Percentiles rank a stretch among this genome's conserved stretches.
Conservation (phyloP, 2,797 vertebrate species). For the Lepus oiostolus region DNA sequence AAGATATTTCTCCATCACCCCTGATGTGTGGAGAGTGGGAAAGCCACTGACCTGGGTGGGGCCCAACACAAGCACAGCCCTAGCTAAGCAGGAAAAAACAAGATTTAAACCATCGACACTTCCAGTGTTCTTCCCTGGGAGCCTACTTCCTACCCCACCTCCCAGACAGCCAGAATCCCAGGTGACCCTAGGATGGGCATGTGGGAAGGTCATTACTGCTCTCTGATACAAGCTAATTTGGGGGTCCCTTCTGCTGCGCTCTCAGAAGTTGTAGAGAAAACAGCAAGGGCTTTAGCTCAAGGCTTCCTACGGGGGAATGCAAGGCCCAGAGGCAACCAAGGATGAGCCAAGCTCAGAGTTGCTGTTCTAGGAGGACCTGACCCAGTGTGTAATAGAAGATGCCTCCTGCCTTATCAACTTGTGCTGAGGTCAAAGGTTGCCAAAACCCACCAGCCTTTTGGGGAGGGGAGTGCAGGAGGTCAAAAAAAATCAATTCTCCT, state of each 20-base stretch:
- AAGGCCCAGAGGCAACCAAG: not conserved
- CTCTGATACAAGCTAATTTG: not conserved
- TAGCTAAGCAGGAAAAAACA: slow-evolving; percentile 21
- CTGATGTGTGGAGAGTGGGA: not conserved
- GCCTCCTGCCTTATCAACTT: slow-evolving; percentile 22
- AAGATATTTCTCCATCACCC: slow-evolving; percentile 4
- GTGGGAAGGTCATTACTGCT: not conserved
- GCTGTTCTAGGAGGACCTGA: slow-evolving; percentile 29
- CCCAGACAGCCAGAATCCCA: not conserved
- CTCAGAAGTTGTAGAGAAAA: slow-evolving; percentile 35
- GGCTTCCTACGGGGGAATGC: not conserved
- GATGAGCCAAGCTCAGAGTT: not conserved
- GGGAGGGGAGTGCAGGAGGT: not conserved
- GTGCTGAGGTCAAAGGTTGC: slow-evolving; percentile 33
- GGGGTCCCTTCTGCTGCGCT: not conserved
- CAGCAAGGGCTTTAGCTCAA: slow-evolving; percentile 35
- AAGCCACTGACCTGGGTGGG: not conserved
- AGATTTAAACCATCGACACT: not conserved
- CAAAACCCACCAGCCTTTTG: slow-evolving; percentile 37
- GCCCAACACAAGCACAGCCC: not conserved
- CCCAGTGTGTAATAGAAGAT: not conserved
- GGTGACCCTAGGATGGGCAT: not conserved
- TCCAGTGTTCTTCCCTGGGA: not conserved
- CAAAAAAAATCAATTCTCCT: slow-evolving; percentile 17
- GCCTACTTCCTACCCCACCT: slow-evolving; percentile 16